A percentile compares a stretch with the other conserved stretches of the same genome.
Evolutionary conservation across 2,797 vertebrate genomes (phyloP).

Genomic region (Remorina albescens): DNA sequence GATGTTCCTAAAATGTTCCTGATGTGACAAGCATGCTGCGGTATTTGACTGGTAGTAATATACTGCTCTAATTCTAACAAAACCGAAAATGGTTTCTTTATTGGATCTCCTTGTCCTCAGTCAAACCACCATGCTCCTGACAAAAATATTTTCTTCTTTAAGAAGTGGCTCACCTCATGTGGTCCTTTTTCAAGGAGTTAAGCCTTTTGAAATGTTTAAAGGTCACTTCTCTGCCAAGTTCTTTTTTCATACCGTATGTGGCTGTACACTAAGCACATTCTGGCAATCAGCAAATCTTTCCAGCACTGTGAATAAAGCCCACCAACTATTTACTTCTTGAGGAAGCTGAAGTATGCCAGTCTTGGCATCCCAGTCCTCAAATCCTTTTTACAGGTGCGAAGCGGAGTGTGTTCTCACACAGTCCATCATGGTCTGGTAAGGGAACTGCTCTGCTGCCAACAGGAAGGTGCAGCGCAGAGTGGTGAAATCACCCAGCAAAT

Average conservation of each 20-base stretch:
- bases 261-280: not conserved
- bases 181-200: not conserved
- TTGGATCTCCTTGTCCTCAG: not conserved
- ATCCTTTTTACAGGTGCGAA: too few relatives aligned
- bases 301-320: too few relatives aligned
- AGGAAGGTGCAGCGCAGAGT: too few relatives aligned
- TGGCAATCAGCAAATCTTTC: too few relatives aligned
- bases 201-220: slow-evolving; percentile 12
- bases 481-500: too few relatives aligned
- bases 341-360: too few relatives aligned
- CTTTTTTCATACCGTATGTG: slow-evolving; percentile 12
- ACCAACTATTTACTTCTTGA: too few relatives aligned
- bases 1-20: not conserved
- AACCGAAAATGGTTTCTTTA: not conserved
- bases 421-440: too few relatives aligned
- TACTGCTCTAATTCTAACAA: not conserved
- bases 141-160: slow-evolving; percentile 18
- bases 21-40: not conserved
- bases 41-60: not conserved
- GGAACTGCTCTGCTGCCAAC: too few relatives aligned
- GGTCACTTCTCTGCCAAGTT: slow-evolving; percentile 2
- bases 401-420: too few relatives aligned
- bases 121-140: not conserved
- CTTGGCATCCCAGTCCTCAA: too few relatives aligned
- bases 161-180: not conserved